Evolutionary conservation across 2,888 invertebrate species (phyloP).

Genomic region (Callosobruchus maculatus): DNA sequence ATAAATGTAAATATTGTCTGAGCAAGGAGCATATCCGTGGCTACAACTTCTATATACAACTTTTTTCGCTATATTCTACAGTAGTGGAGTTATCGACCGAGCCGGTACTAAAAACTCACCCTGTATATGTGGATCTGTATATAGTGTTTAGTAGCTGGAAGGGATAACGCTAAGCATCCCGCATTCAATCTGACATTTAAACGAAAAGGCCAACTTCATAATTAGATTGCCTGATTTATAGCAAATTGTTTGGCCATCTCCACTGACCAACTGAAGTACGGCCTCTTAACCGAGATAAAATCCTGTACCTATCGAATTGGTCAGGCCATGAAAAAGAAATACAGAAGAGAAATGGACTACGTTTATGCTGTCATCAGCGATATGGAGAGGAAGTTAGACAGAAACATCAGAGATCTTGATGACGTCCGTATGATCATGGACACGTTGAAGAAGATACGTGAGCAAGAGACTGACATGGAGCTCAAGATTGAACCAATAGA

Average conservation of each 20-base stretch:
- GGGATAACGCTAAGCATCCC: too few relatives aligned
- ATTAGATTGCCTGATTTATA: slow-evolving; percentile 43
- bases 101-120: too few relatives aligned
- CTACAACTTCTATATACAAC: too few relatives aligned
- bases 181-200: too few relatives aligned
- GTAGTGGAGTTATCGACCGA: too few relatives aligned
- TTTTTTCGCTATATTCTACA: too few relatives aligned
- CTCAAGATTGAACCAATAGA: slow-evolving; percentile 90
- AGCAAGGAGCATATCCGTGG: too few relatives aligned
- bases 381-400: slow-evolving; percentile 82
- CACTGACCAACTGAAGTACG: slow-evolving; percentile 81
- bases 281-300: slow-evolving; percentile 78
- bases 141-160: too few relatives aligned
- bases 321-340: slow-evolving; percentile 84
- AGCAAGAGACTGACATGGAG: slow-evolving; percentile 95
- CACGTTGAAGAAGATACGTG: slow-evolving; percentile 85
- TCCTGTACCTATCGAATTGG: slow-evolving; percentile 65
- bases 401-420: slow-evolving; percentile 87
- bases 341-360: slow-evolving; percentile 88
- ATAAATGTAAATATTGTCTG: too few relatives aligned
- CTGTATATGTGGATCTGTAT: too few relatives aligned
- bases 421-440: slow-evolving; percentile 94
- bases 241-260: slow-evolving; percentile 71
- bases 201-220: too few relatives aligned
- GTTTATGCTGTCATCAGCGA: slow-evolving; percentile 90